phyloP scores from a whole-genome alignment of 1,140 invertebrate species.

The Drosophila quadrilineata region DNA sequence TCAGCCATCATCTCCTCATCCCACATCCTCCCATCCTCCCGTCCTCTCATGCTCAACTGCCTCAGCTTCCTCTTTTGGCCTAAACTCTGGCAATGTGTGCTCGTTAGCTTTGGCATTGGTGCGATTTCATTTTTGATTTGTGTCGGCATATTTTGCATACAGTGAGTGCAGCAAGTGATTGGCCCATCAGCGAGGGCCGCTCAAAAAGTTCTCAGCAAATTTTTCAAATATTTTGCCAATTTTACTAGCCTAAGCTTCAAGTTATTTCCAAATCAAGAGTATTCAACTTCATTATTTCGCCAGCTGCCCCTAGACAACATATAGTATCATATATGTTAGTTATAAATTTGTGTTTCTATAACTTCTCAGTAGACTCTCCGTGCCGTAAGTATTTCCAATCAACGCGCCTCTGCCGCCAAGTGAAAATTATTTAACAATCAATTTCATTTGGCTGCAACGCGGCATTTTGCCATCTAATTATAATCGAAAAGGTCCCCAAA shows the following conservation, averaged over 20 bases:
- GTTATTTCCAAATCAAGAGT: too few species aligned
- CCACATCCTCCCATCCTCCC: background rate
- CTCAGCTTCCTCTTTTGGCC: background rate
- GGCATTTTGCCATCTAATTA: constrained; percentile 79
- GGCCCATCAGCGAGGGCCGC: constrained; percentile 33
- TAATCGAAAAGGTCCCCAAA: constrained; percentile 49
- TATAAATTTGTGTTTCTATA: background rate
- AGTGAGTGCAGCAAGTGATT: constrained; percentile 46
- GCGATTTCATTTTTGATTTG: constrained; percentile 76
- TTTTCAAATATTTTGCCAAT: background rate
- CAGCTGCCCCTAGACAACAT: too few species aligned
- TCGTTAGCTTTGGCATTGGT: constrained; percentile 50
- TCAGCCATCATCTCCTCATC: too few species aligned
- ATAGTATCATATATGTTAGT: too few species aligned
- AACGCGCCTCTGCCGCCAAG: constrained; percentile 69
- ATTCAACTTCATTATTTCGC: background rate
- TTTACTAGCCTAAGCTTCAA: too few species aligned
- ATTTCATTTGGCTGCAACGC: constrained; percentile 61
- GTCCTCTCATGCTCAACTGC: background rate
- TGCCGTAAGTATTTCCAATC: constrained; percentile 43
- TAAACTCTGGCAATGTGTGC: constrained; percentile 1
- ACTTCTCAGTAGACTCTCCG: background rate
- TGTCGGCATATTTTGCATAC: constrained; percentile 76
- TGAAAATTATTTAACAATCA: constrained; percentile 73
- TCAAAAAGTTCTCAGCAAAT: background rate